Base-by-base conservation (phyloP, 2,888 invertebrate species). In the Drosophila meridiana region DNA sequence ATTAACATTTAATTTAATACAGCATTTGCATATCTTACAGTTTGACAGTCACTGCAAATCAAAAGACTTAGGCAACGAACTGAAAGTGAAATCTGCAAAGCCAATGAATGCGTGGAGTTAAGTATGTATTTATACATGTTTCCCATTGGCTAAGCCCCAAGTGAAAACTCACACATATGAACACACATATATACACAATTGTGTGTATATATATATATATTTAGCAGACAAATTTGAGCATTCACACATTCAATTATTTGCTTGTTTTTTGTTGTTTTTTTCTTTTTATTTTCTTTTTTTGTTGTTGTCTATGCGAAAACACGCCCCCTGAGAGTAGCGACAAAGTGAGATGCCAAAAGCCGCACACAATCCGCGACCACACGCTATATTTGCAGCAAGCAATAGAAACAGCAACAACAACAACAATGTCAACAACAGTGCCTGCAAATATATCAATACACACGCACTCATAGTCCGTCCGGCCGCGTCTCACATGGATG, bases 321-420 rank as follows among this genome's bases (percentile, higher is more conserved):
- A 82, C 90, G 75, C 83, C 80, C 86, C 87, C 70, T 61, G 82
- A 87, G 82, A 85, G 68, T 68, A 61, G 59, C 66, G 58, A 72
- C 84, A 83, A 88, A 89, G 89, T 88, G 82, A 89, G 90, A 78
- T 76, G 65, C 87, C 74, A 86, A 80, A 70, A 83, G 69, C 60
- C 58, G 64, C 70, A 83, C 76, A 78, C 76, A 83, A 83, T 78
- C 70, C 73, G 68, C 77, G 58, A 77, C 75, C 73, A 74, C 76
- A 80, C 80, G 76, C 85, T 83, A 81, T 84, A 87, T 81, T 81
- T 87, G 73, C 70, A 32, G 72, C 55, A 45, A 8, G 50, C 65
- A 62, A 32, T 34, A 20, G 32, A 34, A 11, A n/a, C 50, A 34
- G 6, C 20, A 52, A 6, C 47, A 47, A 9, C 65, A 72, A 72